Evolutionary conservation across 1,140 invertebrate genomes (phyloP).

Genomic region (Rhysida immarginata): DNA sequence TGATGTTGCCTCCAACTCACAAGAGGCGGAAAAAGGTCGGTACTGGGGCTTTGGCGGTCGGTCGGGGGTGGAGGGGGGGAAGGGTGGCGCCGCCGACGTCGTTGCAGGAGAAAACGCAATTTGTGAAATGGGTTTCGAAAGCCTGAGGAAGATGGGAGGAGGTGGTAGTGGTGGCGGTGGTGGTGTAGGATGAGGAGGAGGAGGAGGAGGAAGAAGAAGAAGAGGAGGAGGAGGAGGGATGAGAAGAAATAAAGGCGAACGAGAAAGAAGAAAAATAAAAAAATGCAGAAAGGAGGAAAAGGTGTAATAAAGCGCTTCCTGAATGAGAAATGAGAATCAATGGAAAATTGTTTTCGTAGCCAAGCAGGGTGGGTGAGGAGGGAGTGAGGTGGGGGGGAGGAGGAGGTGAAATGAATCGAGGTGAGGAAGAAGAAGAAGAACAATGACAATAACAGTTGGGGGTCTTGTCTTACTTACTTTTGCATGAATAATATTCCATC

Average conservation of each 20-base stretch:
- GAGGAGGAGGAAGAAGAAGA: neutral
- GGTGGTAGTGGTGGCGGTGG: neutral
- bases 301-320: no score
- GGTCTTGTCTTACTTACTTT: conserved; percentile 44
- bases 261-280: neutral
- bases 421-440: no score
- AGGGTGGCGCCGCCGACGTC: neutral
- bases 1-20: neutral
- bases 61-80: neutral
- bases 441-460: no score
- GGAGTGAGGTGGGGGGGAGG: no score
- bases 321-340: no score
- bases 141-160: neutral
- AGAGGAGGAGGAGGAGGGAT: neutral
- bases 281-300: neutral
- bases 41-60: neutral
- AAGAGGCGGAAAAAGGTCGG: neutral
- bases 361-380: no score
- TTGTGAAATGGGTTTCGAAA: neutral
- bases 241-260: neutral
- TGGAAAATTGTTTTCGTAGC: no score
- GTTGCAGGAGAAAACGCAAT: neutral
- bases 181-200: neutral
- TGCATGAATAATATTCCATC: conserved; percentile 98
- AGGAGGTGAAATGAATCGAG: no score